phyloP scores from a whole-genome alignment of 2,113 vertebrate genomes.

The Abramis brama region DNA sequence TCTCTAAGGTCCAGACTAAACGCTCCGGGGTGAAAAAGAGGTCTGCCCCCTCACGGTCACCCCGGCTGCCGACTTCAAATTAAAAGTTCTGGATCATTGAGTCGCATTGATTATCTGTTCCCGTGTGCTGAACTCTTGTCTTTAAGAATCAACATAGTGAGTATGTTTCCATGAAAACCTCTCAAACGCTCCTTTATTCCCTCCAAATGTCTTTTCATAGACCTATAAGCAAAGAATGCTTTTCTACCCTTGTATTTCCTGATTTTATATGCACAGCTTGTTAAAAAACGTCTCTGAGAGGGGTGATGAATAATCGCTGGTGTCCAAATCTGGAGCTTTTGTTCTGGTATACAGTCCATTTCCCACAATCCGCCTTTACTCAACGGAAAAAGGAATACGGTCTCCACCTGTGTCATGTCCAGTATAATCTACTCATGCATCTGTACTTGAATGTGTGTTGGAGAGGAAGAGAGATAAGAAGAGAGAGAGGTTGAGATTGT shows the following conservation, averaged over 20 bases:
- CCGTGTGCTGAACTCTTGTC: neutral
- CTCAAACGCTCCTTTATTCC: neutral
- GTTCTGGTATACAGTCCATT: slow-evolving; percentile 37
- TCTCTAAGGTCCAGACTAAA: slow-evolving; percentile 19
- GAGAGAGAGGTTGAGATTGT: slow-evolving; percentile 49
- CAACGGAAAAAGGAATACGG: neutral
- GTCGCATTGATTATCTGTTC: slow-evolving; percentile 18
- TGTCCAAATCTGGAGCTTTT: slow-evolving; percentile 51
- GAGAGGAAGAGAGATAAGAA: slow-evolving; percentile 44
- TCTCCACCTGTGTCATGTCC: neutral
- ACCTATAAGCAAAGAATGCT: neutral
- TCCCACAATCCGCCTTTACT: slow-evolving; percentile 9
- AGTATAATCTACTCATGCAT: slow-evolving; percentile 39
- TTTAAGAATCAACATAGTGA: slow-evolving; percentile 1
- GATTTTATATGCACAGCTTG: slow-evolving; percentile 29
- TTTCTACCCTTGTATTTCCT: slow-evolving; percentile 18
- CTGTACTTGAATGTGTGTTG: slow-evolving; percentile 26
- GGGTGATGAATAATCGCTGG: slow-evolving; percentile 69
- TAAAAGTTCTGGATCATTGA: slow-evolving; percentile 4
- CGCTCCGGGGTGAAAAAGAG: slow-evolving; percentile 6
- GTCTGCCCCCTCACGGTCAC: neutral
- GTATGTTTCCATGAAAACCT: neutral
- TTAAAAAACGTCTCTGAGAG: slow-evolving; percentile 63
- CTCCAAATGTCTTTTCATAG: neutral
- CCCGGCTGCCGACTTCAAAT: neutral